Conservation (phyloP, 2,797 vertebrate genomes). For the Cottoperca gobio region DNA sequence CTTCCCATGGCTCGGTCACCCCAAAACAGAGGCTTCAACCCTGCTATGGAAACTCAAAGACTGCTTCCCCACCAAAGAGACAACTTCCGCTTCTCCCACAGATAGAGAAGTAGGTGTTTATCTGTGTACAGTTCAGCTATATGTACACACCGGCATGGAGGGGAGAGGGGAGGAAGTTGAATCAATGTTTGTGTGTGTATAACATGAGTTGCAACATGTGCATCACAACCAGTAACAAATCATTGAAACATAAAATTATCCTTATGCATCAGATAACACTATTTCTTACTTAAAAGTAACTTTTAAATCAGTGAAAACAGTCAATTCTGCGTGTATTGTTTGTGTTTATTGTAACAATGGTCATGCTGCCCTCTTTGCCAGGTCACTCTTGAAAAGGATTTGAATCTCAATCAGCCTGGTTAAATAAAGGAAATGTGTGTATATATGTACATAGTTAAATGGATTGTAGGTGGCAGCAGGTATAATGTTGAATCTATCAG, state of each 20-base stretch:
- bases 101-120: constrained; percentile 84
- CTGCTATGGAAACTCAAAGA: constrained; percentile 94
- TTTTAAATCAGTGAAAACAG: background rate
- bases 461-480: background rate
- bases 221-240: background rate
- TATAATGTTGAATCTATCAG: background rate
- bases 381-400: too few relatives aligned
- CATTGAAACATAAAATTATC: background rate
- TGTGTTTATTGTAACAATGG: too few relatives aligned
- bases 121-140: background rate
- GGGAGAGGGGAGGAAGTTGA: background rate
- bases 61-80: constrained; percentile 91
- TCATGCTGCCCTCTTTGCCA: too few relatives aligned
- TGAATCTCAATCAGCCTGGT: too few relatives aligned
- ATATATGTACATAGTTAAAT: background rate
- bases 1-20: constrained; percentile 86
- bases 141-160: background rate
- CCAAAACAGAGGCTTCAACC: constrained; percentile 88
- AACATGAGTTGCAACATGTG: too few relatives aligned
- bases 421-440: too few relatives aligned
- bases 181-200: too few relatives aligned
- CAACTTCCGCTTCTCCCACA: constrained; percentile 77
- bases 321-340: too few relatives aligned
- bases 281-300: too few relatives aligned
- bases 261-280: background rate